phyloP scores from a whole-genome alignment of 2,888 invertebrate species.

The Philhelius pedissequus region DNA sequence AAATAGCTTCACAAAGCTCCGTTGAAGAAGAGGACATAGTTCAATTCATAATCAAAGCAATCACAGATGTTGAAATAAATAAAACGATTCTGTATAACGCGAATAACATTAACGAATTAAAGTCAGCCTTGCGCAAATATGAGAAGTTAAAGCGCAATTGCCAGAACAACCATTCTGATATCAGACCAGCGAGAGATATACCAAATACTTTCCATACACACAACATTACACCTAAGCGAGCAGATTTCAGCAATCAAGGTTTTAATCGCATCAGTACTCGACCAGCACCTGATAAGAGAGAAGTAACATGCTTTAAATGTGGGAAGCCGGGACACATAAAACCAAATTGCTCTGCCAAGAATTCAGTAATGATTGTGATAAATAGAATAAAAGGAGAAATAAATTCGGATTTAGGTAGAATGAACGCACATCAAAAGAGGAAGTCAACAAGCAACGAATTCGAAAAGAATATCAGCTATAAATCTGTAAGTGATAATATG shows the following conservation, averaged over 20 bases:
- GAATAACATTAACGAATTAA: not conserved
- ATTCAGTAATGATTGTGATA: not conserved
- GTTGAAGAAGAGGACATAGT: too few relatives aligned
- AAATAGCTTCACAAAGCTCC: too few relatives aligned
- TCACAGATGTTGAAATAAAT: too few relatives aligned
- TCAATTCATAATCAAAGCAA: too few relatives aligned
- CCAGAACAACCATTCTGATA: not conserved
- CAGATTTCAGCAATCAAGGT: not conserved
- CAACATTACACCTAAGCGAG: not conserved
- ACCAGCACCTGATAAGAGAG: not conserved
- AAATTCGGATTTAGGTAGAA: too few relatives aligned
- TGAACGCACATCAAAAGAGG: too few relatives aligned
- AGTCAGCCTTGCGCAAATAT: not conserved
- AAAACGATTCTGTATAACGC: too few relatives aligned
- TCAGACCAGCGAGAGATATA: not conserved
- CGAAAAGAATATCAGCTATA: too few relatives aligned
- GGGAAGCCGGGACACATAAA: not conserved
- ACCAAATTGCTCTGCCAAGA: not conserved
- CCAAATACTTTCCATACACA: not conserved
- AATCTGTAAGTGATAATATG: too few relatives aligned
- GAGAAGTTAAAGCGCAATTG: not conserved
- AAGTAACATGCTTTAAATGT: not conserved
- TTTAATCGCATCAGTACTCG: not conserved
- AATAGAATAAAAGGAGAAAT: not conserved
- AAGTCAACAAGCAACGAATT: too few relatives aligned